These are phyloP conservation scores for Molossus alvarezi DNA, from an alignment of 2,797 vertebrate genomes.

Conservation along the genomic window DNA sequence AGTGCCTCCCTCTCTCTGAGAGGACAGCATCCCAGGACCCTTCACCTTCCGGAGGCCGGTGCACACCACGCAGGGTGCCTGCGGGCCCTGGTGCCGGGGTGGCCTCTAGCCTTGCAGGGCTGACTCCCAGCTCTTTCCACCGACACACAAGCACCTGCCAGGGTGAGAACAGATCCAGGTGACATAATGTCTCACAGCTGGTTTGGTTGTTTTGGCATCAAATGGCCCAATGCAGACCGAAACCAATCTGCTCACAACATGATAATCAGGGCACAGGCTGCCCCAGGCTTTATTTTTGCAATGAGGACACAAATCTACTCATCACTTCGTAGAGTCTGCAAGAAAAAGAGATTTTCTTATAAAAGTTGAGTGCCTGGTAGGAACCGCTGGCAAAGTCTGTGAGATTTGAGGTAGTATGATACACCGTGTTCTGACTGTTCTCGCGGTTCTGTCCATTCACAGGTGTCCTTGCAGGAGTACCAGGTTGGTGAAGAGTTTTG, in stretches of 20 bases:
- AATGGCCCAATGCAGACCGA: neutral
- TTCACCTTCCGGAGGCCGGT: rapidly evolving
- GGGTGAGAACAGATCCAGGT: neutral
- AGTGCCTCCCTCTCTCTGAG: rapidly evolving
- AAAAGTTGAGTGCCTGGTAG: rapidly evolving
- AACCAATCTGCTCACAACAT: rapidly evolving
- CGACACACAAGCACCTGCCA: neutral
- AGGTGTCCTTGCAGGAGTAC: rapidly evolving
- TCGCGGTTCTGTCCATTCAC: rapidly evolving
- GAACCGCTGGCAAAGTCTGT: rapidly evolving
- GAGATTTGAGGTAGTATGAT: rapidly evolving
- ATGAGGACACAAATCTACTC: neutral
- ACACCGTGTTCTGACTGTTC: rapidly evolving
- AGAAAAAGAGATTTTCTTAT: rapidly evolving
- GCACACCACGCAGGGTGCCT: rapidly evolving
- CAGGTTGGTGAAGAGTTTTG: rapidly evolving
- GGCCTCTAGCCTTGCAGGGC: rapidly evolving
- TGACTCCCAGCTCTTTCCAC: neutral
- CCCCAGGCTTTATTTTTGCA: neutral
- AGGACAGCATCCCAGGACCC: rapidly evolving
- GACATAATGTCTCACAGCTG: neutral
- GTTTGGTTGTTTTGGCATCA: neutral
- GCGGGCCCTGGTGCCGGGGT: rapidly evolving
- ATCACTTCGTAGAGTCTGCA: rapidly evolving
- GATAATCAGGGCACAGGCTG: no score